These are phyloP conservation scores for Coremacera marginata DNA, from an alignment of 2,888 invertebrate species.

Conservation along the genomic window DNA sequence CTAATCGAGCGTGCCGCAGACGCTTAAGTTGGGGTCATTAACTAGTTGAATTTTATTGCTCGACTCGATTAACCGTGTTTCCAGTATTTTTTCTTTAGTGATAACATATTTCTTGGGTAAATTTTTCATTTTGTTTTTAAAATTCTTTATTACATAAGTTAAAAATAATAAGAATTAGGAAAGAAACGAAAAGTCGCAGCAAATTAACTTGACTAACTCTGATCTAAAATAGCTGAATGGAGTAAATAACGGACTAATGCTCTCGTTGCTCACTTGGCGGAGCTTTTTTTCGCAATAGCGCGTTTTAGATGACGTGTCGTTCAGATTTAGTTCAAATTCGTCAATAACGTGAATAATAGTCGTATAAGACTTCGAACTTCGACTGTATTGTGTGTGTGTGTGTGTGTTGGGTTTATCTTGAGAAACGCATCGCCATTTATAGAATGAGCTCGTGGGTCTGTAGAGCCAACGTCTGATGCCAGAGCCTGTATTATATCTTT, in stretches of 20 bases:
- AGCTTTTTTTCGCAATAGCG: neutral
- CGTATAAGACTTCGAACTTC: neutral
- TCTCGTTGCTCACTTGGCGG: constrained; percentile 27
- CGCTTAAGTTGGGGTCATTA: neutral
- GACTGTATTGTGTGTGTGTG: neutral
- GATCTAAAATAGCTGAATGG: neutral
- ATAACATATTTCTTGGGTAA: neutral
- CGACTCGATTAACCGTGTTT: neutral
- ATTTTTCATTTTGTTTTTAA: neutral
- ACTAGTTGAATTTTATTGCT: neutral
- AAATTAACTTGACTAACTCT: neutral
- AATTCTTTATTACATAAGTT: neutral
- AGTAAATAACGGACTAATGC: constrained; percentile 26
- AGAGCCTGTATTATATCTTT: neutral
- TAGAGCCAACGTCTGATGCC: neutral
- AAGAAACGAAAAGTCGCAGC: neutral
- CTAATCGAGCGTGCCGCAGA: constrained; percentile 8
- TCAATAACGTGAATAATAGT: constrained; percentile 9
- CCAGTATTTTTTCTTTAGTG: neutral
- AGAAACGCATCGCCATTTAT: constrained; percentile 42
- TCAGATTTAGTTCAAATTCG: constrained; percentile 26
- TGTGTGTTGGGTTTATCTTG: constrained; percentile 19
- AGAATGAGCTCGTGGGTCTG: constrained; percentile 33
- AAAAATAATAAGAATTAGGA: constrained; percentile 4
- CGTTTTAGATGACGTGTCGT: neutral